phyloP scores from a whole-genome alignment of 2,888 invertebrate species.

The Hemaris fuciformis region DNA sequence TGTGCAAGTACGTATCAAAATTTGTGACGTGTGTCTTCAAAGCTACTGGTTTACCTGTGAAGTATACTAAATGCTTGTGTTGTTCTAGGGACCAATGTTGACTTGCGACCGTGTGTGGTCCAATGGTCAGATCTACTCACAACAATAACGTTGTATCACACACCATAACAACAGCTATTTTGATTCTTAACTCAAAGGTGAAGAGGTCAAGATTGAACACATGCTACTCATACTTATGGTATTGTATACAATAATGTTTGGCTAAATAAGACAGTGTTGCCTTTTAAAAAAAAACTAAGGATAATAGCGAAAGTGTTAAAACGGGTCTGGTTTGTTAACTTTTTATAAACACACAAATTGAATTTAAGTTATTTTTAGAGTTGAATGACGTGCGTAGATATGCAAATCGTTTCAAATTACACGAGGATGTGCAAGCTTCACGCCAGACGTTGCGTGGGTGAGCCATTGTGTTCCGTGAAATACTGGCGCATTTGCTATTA shows the following conservation, averaged over 20 bases:
- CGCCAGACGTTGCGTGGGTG: constrained; percentile 75
- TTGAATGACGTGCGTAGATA: constrained; percentile 49
- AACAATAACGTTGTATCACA: constrained; percentile 35
- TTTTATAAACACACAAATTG: constrained; percentile 55
- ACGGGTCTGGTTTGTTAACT: constrained; percentile 57
- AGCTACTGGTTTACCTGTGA: constrained; percentile 76
- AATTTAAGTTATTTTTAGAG: constrained; percentile 53
- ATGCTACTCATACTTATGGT: constrained; percentile 19
- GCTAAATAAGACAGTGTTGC: constrained; percentile 66
- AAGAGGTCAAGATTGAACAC: constrained; percentile 34
- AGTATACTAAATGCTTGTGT: constrained; percentile 78
- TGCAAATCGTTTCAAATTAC: constrained; percentile 71
- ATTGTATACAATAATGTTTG: constrained; percentile 38
- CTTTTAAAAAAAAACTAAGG: constrained; percentile 57
- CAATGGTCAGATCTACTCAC: constrained; percentile 37
- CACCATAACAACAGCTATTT: constrained; percentile 26
- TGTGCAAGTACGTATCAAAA: constrained; percentile 39
- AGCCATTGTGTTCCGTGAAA: constrained; percentile 68
- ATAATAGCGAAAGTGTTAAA: constrained; percentile 76
- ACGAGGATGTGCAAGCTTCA: constrained; percentile 56
- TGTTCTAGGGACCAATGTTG: constrained; percentile 74
- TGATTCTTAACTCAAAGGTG: constrained; percentile 35
- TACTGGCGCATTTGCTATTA: constrained; percentile 58
- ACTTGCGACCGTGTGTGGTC: constrained; percentile 78
- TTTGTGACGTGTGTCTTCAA: constrained; percentile 53